These are phyloP conservation scores for Cantharis lateralis DNA, from an alignment of 2,888 invertebrate genomes.

Conservation along the genomic window DNA sequence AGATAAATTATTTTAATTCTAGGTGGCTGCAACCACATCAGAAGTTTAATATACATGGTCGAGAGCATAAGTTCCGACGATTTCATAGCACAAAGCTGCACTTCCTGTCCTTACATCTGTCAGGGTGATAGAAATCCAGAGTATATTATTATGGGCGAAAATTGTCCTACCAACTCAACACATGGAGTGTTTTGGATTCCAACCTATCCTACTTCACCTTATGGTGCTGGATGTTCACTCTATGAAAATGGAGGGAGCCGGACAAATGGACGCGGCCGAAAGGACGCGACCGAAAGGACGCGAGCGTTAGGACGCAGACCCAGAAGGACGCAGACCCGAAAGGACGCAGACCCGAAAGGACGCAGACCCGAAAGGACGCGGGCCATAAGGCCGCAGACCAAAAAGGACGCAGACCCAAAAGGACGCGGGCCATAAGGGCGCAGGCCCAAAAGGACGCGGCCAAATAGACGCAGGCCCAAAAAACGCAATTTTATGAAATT, in stretches of 20 bases:
- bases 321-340: no score
- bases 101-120: not conserved
- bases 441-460: no score
- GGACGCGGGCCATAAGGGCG: no score
- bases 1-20: not conserved
- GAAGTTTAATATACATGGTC: not conserved
- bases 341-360: no score
- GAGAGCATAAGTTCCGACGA: not conserved
- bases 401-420: no score
- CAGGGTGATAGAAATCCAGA: not conserved
- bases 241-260: not conserved
- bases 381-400: no score
- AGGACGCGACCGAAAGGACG: no score
- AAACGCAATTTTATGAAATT: no score
- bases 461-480: no score
- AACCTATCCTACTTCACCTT: not conserved
- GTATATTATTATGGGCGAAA: constrained; percentile 7
- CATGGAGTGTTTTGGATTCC: not conserved
- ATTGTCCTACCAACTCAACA: not conserved
- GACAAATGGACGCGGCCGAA: no score
- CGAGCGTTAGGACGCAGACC: no score
- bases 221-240: not conserved
- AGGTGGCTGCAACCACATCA: not conserved
- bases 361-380: no score
- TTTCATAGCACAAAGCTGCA: not conserved